Conservation (phyloP, 2,888 invertebrate genomes). For the Aethes cnicana region DNA sequence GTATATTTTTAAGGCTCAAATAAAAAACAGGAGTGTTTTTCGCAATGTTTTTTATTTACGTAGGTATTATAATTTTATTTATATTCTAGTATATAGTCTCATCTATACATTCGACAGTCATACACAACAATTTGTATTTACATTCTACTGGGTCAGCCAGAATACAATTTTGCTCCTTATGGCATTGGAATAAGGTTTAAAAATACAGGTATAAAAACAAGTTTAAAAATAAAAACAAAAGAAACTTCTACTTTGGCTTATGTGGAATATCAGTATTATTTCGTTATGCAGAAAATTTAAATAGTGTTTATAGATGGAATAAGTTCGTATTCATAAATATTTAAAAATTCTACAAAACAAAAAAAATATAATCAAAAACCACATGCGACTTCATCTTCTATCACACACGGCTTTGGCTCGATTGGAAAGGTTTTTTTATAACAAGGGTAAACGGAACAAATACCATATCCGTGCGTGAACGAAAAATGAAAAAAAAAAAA, state of each 20-base stretch:
- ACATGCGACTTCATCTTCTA: not conserved
- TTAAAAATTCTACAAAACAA: constrained; percentile 15
- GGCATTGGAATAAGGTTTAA: not conserved
- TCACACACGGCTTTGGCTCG: constrained; percentile 4
- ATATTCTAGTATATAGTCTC: constrained; percentile 49
- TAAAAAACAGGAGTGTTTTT: constrained; percentile 1
- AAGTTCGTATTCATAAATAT: not conserved
- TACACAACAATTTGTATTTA: constrained; percentile 50
- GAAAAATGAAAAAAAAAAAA: not conserved
- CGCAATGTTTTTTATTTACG: constrained; percentile 25
- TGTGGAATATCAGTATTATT: not conserved
- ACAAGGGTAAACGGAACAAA: not conserved
- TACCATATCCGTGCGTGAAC: constrained; percentile 8
- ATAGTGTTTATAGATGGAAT: constrained; percentile 7
- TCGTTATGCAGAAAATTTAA: constrained; percentile 10
- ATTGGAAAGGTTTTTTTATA: not conserved
- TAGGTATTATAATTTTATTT: constrained; percentile 24
- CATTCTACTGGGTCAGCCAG: constrained; percentile 34
- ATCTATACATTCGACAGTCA: constrained; percentile 41
- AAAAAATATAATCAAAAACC: not conserved
- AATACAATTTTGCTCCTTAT: not conserved
- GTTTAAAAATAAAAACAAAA: not conserved
- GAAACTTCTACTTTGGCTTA: not conserved
- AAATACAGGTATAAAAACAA: not conserved
- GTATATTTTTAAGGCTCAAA: not conserved